phyloP scores from a whole-genome alignment of 2,113 vertebrate species.

The Coturnix japonica region DNA sequence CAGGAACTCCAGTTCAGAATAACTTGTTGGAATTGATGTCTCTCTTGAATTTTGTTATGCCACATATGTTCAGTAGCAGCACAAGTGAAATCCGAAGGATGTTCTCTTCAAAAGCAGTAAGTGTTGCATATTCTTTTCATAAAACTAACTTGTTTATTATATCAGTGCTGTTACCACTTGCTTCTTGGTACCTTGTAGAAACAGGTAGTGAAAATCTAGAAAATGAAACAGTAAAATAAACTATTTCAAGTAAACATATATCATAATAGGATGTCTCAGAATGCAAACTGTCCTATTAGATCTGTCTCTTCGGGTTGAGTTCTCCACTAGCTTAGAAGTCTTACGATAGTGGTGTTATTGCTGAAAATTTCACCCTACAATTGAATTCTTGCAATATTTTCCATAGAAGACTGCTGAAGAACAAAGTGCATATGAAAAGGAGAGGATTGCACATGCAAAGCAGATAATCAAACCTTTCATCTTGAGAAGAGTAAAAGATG shows the following conservation, averaged over 20 bases:
- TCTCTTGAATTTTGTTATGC: slow-evolving; percentile 98
- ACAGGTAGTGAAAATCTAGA: background rate
- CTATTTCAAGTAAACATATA: background rate
- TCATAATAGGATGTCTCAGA: background rate
- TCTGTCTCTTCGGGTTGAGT: background rate
- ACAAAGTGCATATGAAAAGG: slow-evolving; percentile 91
- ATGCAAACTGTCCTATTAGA: background rate
- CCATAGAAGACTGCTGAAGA: slow-evolving; percentile 91
- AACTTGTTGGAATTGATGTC: slow-evolving; percentile 96
- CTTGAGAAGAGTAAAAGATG: slow-evolving; percentile 92
- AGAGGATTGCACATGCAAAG: slow-evolving; percentile 93
- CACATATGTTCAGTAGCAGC: slow-evolving; percentile 96
- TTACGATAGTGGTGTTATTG: background rate
- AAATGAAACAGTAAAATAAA: background rate
- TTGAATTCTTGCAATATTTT: background rate
- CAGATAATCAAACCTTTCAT: slow-evolving; percentile 99
- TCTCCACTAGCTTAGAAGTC: background rate
- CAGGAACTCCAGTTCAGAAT: slow-evolving; percentile 96
- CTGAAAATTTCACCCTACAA: background rate
- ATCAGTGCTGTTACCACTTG: background rate
- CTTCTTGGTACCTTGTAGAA: fast-evolving
- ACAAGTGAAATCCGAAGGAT: slow-evolving; percentile 92
- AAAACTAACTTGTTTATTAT: background rate
- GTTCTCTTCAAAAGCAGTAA: slow-evolving; percentile 92
- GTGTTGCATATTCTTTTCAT: background rate